Percentiles rank a stretch among this genome's conserved stretches.
Evolutionary conservation across 2,113 vertebrate species (phyloP).

Genomic region (Silurus glanis): DNA sequence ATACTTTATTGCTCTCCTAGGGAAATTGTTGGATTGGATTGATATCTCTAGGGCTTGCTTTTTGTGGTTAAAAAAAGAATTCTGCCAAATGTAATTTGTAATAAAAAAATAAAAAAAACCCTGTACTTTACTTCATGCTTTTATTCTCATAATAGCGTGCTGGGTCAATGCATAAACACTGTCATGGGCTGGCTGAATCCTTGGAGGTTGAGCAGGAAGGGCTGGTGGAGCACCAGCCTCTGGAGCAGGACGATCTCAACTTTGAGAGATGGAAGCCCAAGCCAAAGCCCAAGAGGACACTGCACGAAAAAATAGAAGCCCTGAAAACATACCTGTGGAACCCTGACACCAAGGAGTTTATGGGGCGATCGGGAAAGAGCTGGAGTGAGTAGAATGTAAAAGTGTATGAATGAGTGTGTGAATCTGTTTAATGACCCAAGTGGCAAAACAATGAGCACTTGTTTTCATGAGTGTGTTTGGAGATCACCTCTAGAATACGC

Average conservation of each 20-base stretch:
- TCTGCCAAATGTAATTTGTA: neutral
- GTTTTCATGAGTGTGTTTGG: constrained; percentile 9
- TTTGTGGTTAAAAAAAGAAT: neutral
- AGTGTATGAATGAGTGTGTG: neutral
- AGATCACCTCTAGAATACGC: constrained; percentile 19
- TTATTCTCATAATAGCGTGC: constrained; percentile 64
- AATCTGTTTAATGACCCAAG: constrained; percentile 1
- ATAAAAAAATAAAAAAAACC: neutral
- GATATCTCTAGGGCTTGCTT: neutral
- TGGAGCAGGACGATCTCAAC: constrained; percentile 78
- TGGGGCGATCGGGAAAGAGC: constrained; percentile 91
- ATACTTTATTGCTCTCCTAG: too few relatives aligned
- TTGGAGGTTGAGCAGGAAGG: constrained; percentile 80
- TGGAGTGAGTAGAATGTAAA: constrained; percentile 84
- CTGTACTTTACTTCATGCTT: neutral
- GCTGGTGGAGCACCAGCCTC: constrained; percentile 75
- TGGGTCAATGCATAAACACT: constrained; percentile 76
- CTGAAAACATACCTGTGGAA: constrained; percentile 91
- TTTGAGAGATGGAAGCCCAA: constrained; percentile 77
- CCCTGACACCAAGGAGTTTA: constrained; percentile 87
- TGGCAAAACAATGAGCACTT: constrained; percentile 12
- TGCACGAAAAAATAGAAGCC: constrained; percentile 78
- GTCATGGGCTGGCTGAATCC: constrained; percentile 74
- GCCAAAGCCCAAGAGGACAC: constrained; percentile 73
- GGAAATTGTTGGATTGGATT: neutral